Evolutionary conservation across 2,888 invertebrate species (phyloP).

Genomic region (Pristionchus entomophagus): DNA sequence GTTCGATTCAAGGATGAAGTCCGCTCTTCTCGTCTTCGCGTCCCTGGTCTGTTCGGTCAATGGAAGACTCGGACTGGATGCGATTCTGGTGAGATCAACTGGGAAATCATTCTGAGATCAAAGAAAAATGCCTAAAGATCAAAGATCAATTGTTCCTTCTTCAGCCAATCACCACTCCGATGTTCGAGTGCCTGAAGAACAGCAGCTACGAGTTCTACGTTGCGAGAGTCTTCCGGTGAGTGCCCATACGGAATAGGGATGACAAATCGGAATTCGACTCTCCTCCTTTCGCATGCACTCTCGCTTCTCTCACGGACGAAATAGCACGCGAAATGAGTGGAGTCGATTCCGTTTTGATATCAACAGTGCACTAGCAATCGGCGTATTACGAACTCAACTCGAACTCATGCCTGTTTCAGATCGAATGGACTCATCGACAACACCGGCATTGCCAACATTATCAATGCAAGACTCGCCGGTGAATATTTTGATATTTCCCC

Average conservation of each 20-base stretch:
- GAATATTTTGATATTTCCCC: background rate
- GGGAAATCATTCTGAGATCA: no score
- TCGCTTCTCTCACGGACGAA: no score
- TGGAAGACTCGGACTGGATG: background rate
- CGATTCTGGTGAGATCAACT: background rate
- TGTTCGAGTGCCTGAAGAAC: constrained; percentile 7
- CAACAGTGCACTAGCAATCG: no score
- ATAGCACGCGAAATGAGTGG: no score
- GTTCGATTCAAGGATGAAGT: no score
- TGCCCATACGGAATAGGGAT: no score
- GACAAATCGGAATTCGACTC: no score
- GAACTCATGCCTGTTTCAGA: background rate
- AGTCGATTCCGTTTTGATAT: background rate
- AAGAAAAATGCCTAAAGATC: no score
- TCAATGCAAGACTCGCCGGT: background rate
- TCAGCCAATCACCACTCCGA: background rate
- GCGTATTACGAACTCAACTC: background rate
- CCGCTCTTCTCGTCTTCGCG: no score
- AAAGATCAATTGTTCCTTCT: background rate
- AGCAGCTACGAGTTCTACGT: constrained; percentile 11
- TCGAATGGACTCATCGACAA: constrained; percentile 1
- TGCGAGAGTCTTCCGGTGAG: background rate
- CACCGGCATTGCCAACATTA: background rate
- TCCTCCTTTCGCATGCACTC: no score
- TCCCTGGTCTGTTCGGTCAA: background rate